Percentiles rank a stretch among this genome's conserved stretches.
phyloP scores from a whole-genome alignment of 1,140 invertebrate genomes.

The Drosophila simulans region DNA sequence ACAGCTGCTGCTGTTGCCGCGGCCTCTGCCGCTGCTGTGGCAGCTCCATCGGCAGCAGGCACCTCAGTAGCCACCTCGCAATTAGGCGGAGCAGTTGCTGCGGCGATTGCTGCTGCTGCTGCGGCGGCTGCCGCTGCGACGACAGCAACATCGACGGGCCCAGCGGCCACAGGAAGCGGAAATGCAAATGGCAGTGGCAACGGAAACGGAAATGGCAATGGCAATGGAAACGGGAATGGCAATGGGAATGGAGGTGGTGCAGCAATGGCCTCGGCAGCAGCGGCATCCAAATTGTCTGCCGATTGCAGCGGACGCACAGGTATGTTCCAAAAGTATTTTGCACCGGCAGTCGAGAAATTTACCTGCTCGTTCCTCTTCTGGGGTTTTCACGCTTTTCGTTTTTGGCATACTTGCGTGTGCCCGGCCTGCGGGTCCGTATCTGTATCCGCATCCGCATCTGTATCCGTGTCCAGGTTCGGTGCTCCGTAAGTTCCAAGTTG shows the following conservation, averaged over 20 bases:
- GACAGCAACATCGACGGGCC: constrained; percentile 42
- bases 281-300: constrained; percentile 79
- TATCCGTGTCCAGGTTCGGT: too few species aligned
- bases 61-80: constrained; percentile 58
- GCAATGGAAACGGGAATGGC: neutral
- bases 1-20: constrained; percentile 64
- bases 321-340: constrained; percentile 84
- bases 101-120: constrained; percentile 42
- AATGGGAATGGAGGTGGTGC: constrained; percentile 26
- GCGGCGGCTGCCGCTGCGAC: constrained; percentile 20
- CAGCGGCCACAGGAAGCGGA: constrained; percentile 44
- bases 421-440: constrained; percentile 36
- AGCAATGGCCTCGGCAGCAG: constrained; percentile 35
- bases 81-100: constrained; percentile 49
- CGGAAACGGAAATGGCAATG: constrained; percentile 39
- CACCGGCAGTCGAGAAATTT: constrained; percentile 77
- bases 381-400: constrained; percentile 79
- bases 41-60: constrained; percentile 55
- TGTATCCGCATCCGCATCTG: neutral
- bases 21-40: constrained; percentile 31
- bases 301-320: constrained; percentile 84
- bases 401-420: constrained; percentile 81
- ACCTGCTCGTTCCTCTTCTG: constrained; percentile 57
- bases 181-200: constrained; percentile 27
- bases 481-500: neutral